Conservation (phyloP, 1,140 invertebrate genomes). For the Aphis craccivora region DNA sequence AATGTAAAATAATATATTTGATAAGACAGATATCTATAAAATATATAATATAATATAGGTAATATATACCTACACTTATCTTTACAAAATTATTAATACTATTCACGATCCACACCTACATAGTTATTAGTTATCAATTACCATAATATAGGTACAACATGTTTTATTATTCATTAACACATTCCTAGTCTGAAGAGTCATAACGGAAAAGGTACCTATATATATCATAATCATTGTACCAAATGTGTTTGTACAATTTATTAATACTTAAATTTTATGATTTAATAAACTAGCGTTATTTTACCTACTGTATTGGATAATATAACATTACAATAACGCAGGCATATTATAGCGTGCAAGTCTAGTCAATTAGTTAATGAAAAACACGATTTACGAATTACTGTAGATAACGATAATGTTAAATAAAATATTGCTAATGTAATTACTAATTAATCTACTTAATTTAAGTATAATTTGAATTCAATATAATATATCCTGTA, state of each 20-base stretch:
- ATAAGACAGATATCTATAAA: background rate
- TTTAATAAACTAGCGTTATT: background rate
- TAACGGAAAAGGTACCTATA: background rate
- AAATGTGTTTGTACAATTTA: background rate
- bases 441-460: background rate
- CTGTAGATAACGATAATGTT: background rate
- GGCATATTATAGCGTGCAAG: background rate
- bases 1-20: background rate
- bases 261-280: background rate
- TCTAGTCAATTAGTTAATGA: background rate
- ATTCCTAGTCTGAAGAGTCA: background rate
- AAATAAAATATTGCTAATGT: background rate
- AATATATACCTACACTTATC: background rate
- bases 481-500: background rate
- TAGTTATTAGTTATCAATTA: background rate
- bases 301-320: background rate
- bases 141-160: background rate
- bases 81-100: background rate
- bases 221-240: background rate
- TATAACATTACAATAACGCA: background rate
- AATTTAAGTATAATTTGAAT: background rate
- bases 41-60: too few relatives aligned
- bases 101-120: background rate
- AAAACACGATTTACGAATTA: background rate
- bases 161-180: background rate